Base-by-base conservation (phyloP, 2,888 invertebrate genomes). In the Drosophila anomelani region DNA sequence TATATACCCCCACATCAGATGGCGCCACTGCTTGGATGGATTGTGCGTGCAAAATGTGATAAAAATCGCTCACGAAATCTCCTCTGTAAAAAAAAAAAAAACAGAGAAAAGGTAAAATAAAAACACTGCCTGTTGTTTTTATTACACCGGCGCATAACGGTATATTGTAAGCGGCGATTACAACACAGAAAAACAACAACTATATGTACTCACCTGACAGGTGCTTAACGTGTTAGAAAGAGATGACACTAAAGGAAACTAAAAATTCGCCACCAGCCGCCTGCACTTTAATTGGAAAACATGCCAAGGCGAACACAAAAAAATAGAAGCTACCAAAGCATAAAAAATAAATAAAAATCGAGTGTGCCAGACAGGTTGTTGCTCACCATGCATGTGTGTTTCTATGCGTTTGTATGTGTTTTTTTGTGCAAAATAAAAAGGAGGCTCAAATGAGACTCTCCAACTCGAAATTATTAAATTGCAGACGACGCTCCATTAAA, bases 391-490 rank as follows among this genome's bases (percentile, higher is more conserved):
- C 26, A 29, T 46, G 9, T 46, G 26, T 46, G 26, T 46, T 44
- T 29, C 43, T 44, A 8, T 26, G 4, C 15, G 9, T 58, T 38
- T 51, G 62, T 57, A 54, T 66, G 60, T 59, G 79, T 53, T 68
- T 76, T 76, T 39, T 46, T 23, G 39, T 23, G 39, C 29, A 46
- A 39, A 56, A 51, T 23, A 59, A 29, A 44, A 55, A 47, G 54
- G 47, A 67, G 68, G 44, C 29, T 51, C 49, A 64, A 47, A 39
- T 39, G 32, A 44, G 53, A 72, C 64, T 57, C 75, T 57, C 32
- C 43, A 82, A 78, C 74, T 76, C 64, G 71, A 89, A 85, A 81
- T 84, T 87, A 89, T 87, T 87, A 84, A 89, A 89, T 85, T 87
- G 88, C 74, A 79, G 64, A 66, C 63, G 83, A 86, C 86, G 72